These are phyloP conservation scores for Todiramphus saurophagus DNA, from an alignment of 2,113 vertebrate species.

Conservation along the genomic window DNA sequence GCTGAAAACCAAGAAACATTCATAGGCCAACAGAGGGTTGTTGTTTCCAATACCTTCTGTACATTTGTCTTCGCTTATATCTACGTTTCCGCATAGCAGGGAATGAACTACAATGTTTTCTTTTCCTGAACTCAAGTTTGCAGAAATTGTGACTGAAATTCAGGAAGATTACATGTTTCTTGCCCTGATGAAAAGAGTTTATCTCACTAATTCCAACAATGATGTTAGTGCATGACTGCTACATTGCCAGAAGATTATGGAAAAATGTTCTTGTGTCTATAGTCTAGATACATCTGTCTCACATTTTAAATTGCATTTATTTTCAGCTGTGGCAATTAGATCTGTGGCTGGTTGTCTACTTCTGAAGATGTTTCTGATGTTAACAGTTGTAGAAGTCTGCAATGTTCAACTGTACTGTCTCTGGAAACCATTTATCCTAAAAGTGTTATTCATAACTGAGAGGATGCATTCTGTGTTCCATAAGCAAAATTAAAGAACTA, in stretches of 20 bases:
- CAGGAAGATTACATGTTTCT: not conserved
- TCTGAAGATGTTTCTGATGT: constrained; percentile 29
- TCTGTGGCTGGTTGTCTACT: constrained; percentile 11
- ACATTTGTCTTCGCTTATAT: not conserved
- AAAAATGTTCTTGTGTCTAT: not conserved
- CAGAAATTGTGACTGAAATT: not conserved
- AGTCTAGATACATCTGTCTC: not conserved
- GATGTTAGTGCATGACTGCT: not conserved
- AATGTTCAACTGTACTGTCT: not conserved
- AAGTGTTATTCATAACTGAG: not conserved
- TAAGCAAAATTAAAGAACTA: not conserved
- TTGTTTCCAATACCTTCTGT: not conserved
- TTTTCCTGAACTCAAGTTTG: not conserved
- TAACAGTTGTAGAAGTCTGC: not conserved
- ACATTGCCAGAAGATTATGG: not conserved
- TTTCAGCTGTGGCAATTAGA: constrained; percentile 32
- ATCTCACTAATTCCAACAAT: not conserved
- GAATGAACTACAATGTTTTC: not conserved
- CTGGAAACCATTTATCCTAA: constrained; percentile 8
- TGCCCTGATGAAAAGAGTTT: not conserved
- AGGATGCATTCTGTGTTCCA: not conserved
- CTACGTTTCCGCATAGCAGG: not conserved
- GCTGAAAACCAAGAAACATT: not conserved
- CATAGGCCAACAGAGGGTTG: not conserved
- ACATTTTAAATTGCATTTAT: constrained; percentile 41